Percentiles rank a stretch among this genome's conserved stretches.
Conservation (phyloP, 2,113 vertebrate species). For the Eptesicus fuscus region DNA sequence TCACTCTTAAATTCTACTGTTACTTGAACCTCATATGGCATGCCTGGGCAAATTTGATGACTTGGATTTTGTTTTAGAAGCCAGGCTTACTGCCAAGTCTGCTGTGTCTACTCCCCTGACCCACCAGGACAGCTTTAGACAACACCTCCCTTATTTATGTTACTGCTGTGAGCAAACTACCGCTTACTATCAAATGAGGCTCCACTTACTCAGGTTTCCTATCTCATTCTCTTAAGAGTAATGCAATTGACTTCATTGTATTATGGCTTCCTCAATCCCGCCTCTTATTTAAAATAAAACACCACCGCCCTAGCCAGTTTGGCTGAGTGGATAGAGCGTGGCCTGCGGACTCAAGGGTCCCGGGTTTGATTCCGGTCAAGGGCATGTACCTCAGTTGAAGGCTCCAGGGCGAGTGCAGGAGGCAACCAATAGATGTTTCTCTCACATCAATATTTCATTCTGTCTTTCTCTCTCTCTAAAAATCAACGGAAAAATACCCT, state of each 20-base stretch:
- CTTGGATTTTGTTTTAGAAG: constrained; percentile 82
- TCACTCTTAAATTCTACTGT: constrained; percentile 88
- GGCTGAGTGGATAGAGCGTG: no score
- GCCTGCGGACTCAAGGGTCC: no score
- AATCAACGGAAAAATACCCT: no score
- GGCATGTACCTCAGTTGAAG: no score
- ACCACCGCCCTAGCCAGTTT: not conserved
- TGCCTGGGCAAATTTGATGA: constrained; percentile 87
- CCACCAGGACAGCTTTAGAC: constrained; percentile 83
- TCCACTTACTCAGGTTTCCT: constrained; percentile 65
- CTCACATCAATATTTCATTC: no score
- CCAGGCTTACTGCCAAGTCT: constrained; percentile 83
- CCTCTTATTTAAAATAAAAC: constrained; percentile 36
- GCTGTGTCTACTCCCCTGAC: constrained; percentile 79
- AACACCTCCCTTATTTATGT: constrained; percentile 79
- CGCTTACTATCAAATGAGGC: constrained; percentile 71
- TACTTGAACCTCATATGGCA: constrained; percentile 90
- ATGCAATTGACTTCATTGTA: constrained; percentile 21
- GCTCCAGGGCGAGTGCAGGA: no score
- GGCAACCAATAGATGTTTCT: no score
- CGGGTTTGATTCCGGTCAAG: no score
- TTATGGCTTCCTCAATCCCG: not conserved
- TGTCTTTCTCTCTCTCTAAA: no score
- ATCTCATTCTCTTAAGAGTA: constrained; percentile 53
- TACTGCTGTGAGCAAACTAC: constrained; percentile 72